These are phyloP conservation scores for Drosophila tropicalis DNA, from an alignment of 1,140 invertebrate species.

Conservation along the genomic window DNA sequence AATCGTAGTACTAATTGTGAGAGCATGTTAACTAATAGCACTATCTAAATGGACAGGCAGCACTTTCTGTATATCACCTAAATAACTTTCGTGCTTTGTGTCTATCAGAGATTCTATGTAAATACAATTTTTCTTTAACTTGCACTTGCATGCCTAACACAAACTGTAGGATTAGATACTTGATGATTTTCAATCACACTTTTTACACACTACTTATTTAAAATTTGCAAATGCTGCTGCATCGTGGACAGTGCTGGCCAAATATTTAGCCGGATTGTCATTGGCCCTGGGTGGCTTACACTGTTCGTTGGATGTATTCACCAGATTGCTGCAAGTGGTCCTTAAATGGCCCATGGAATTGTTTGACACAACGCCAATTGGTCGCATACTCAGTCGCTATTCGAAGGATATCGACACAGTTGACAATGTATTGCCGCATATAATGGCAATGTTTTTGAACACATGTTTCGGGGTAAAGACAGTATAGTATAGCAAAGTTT, in stretches of 20 bases:
- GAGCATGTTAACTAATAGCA: background rate
- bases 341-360: constrained; percentile 89
- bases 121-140: background rate
- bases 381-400: constrained; percentile 90
- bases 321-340: constrained; percentile 85
- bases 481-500: background rate
- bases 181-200: background rate
- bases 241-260: constrained; percentile 74
- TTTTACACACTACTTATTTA: background rate
- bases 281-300: constrained; percentile 83
- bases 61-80: background rate
- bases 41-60: background rate
- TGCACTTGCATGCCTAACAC: background rate
- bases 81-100: background rate
- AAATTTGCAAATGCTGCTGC: background rate
- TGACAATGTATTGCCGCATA: constrained; percentile 85
- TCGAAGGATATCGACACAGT: constrained; percentile 89
- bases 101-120: background rate
- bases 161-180: background rate
- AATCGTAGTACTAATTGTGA: background rate
- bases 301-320: constrained; percentile 85
- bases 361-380: constrained; percentile 91
- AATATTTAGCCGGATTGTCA: constrained; percentile 77
- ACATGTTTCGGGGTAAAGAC: constrained; percentile 76
- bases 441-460: constrained; percentile 59